Base-by-base conservation (phyloP, 1,140 invertebrate genomes). In the Drosophila funebris region DNA sequence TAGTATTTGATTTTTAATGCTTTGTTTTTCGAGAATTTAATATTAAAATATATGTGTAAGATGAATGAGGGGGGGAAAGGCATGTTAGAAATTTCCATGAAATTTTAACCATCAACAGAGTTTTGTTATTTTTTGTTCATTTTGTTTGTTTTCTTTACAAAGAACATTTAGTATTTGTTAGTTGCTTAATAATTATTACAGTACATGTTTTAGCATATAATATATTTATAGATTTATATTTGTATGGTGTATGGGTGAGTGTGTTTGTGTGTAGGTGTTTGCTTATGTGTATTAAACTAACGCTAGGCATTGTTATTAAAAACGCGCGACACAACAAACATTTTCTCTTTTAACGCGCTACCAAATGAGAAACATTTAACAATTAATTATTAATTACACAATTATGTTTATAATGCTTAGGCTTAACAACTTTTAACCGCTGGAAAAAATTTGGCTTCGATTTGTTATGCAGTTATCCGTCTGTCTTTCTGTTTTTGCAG, bases 61-160 rank as follows among this genome's bases (percentile, higher is more conserved):
- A 27, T 52, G 57, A 9, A 11, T 4, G 54, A 60, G 29, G 31
- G 33, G 31, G 43, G 52, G 70, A 66, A 87, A 88, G 83, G 82
- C 75, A 78, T 78, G 61, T 74, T 68, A 76, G 75, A 77, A 75
- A 87, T 88, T 87, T 87, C 83, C 83, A 71, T 66, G 82, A 87
- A 88, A 87, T 78, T 69, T 68, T 68, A 69, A 71, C 64, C 68
- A 83, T 61, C 79, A 69, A 80, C 60, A 80, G 20, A 11, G 43
- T 24, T 24, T 24, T 48, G 24, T 53, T 11, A 24, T 44, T 39
- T 37, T 39, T 57, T 36, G 43, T 18, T 48, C 39, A 18, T 13
- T 31, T 63, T 56, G n/a, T 43, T 57, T 44, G 13, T 37, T 50
- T 61, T 31, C 14, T 33, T 31, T 63, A 83, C 43, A 67, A 48